A percentile compares a stretch with the other conserved stretches of the same genome.
Conservation (phyloP, 2,113 vertebrate species). For the Gambusia holbrooki region DNA sequence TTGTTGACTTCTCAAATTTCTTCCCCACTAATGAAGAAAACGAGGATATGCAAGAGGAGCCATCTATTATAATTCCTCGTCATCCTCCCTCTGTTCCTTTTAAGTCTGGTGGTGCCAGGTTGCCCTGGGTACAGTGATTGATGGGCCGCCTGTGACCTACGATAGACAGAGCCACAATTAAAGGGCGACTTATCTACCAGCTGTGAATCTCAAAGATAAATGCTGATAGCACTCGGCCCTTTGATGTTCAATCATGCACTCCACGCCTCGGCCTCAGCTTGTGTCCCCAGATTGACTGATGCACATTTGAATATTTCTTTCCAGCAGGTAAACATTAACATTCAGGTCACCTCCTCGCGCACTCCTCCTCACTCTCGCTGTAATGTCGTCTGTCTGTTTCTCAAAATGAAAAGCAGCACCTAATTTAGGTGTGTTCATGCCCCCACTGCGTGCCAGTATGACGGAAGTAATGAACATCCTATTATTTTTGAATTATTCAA, state of each 20-base stretch:
- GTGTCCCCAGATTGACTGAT: constrained; percentile 66
- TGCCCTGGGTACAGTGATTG: constrained; percentile 58
- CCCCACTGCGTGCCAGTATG: constrained; percentile 9
- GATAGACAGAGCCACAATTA: constrained; percentile 71
- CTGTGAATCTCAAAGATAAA: constrained; percentile 67
- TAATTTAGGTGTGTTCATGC: constrained; percentile 40
- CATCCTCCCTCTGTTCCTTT: constrained; percentile 40
- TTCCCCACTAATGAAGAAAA: constrained; percentile 46
- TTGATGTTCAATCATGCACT: constrained; percentile 66
- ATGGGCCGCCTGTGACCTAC: constrained; percentile 68
- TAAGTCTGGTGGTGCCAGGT: constrained; percentile 47
- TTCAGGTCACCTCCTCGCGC: constrained; percentile 44
- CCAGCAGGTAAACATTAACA: constrained; percentile 62
- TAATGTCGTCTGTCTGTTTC: constrained; percentile 34
- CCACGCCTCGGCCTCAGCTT: constrained; percentile 47
- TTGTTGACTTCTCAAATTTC: not conserved
- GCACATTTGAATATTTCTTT: constrained; percentile 60
- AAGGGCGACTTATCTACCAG: constrained; percentile 54
- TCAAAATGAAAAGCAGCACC: constrained; percentile 26
- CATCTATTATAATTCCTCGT: constrained; percentile 63
- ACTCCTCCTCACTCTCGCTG: constrained; percentile 23
- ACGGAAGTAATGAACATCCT: constrained; percentile 26
- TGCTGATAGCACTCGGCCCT: constrained; percentile 57
- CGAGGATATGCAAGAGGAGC: constrained; percentile 38
- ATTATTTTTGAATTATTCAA: constrained; percentile 29